Evolutionary conservation across 23 tunicate species (phyloP).

Genomic region (Ascidia mentula): DNA sequence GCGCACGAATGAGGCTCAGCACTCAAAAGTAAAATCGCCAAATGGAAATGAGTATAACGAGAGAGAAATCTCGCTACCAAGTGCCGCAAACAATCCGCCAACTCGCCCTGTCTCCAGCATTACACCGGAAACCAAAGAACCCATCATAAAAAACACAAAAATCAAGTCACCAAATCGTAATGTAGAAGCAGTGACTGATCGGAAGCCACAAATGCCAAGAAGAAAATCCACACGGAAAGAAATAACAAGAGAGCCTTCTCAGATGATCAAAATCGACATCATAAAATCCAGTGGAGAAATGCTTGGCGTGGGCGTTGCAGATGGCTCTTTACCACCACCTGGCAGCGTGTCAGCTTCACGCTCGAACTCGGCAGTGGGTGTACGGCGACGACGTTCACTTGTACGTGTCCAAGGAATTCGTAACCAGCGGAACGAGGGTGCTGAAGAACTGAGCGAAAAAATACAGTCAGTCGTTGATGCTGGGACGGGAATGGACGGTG

Average conservation of each 20-base stretch:
- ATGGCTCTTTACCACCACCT: background rate
- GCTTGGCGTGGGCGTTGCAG: background rate
- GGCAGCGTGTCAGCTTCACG: background rate
- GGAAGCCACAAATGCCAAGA: background rate
- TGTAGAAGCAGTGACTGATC: background rate
- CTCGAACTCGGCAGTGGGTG: background rate
- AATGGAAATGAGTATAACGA: background rate
- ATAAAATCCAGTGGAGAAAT: background rate
- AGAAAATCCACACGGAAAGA: background rate
- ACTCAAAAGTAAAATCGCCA: background rate
- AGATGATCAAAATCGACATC: background rate
- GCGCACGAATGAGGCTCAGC: background rate
- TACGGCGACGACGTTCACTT: constrained; percentile 1
- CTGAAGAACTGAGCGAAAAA: constrained; percentile 3
- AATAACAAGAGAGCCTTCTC: background rate
- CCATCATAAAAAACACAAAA: background rate
- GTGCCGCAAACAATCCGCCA: too few relatives aligned
- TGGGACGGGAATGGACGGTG: background rate
- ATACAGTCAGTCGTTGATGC: constrained; percentile 14
- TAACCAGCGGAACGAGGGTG: background rate
- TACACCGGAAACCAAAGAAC: background rate
- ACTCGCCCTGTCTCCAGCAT: too few relatives aligned
- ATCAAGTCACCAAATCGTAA: background rate
- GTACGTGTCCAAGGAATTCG: constrained; percentile 16
- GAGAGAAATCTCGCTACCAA: background rate